Evolutionary conservation across 2,113 vertebrate species (phyloP).

Genomic region (Embiotoca jacksoni): DNA sequence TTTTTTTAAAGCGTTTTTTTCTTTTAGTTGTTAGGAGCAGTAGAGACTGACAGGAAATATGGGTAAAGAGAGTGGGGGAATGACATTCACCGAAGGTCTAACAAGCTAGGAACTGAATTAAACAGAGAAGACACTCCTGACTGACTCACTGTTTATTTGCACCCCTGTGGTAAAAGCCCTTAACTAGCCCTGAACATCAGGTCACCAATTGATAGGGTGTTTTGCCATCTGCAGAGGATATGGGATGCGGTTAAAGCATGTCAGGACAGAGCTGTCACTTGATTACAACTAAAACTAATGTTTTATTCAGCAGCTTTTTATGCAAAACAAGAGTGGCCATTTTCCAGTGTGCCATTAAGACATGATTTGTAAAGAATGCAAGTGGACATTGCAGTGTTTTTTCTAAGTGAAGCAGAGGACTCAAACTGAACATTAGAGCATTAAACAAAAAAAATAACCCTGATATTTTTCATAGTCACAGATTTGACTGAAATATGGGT

Average conservation of each 20-base stretch:
- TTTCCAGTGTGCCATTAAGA: no score
- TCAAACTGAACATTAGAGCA: background rate
- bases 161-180: no score
- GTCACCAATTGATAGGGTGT: background rate
- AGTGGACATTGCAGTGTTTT: background rate
- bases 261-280: background rate
- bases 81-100: no score
- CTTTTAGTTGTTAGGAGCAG: no score
- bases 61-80: no score
- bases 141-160: no score
- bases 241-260: background rate
- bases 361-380: background rate
- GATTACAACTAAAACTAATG: background rate
- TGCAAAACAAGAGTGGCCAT: no score
- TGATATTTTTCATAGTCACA: background rate
- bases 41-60: no score
- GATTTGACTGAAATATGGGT: background rate
- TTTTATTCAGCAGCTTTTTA: constrained; percentile 8
- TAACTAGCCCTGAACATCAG: no score
- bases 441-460: background rate
- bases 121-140: no score
- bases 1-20: no score
- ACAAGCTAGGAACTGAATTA: no score
- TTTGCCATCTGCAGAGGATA: background rate
- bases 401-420: background rate